These are phyloP conservation scores for Smutsia temminckii DNA, from an alignment of 2,797 vertebrate species.

Conservation along the genomic window DNA sequence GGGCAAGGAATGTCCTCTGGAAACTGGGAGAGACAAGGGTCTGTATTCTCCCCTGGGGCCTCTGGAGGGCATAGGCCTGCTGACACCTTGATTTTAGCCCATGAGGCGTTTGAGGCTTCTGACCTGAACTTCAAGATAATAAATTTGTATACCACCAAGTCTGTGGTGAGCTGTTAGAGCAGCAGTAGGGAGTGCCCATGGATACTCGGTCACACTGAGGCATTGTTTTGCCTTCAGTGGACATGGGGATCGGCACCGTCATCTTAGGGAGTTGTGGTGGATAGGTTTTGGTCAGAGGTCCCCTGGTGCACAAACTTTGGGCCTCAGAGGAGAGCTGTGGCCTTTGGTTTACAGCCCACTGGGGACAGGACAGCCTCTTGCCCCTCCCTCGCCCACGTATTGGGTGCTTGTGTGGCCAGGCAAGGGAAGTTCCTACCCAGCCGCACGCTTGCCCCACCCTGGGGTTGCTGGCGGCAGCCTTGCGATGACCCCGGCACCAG, in stretches of 20 bases:
- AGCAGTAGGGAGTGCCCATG: neutral
- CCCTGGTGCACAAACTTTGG: neutral
- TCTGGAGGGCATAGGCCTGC: neutral
- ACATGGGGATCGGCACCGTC: too few species aligned
- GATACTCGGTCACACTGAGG: neutral
- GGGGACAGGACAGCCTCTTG: neutral
- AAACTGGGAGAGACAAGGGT: neutral
- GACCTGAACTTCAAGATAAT: neutral
- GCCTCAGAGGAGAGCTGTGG: neutral
- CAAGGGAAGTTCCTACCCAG: neutral
- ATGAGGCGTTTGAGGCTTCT: neutral
- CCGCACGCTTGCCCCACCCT: too few species aligned
- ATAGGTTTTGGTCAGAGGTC: neutral
- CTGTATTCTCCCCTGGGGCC: neutral
- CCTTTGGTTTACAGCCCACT: neutral
- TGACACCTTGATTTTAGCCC: neutral
- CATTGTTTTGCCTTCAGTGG: neutral
- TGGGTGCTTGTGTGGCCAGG: too few species aligned
- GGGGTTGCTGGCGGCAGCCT: neutral
- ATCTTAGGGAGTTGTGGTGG: neutral
- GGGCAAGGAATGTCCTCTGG: neutral
- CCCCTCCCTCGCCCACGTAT: fast-evolving
- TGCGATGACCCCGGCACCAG: neutral
- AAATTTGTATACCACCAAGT: neutral
- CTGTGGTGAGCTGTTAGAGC: neutral